Percentiles rank a stretch among this genome's conserved stretches.
Conservation (phyloP, 2,888 invertebrate species). For the Eumacrocentrus americanus region DNA sequence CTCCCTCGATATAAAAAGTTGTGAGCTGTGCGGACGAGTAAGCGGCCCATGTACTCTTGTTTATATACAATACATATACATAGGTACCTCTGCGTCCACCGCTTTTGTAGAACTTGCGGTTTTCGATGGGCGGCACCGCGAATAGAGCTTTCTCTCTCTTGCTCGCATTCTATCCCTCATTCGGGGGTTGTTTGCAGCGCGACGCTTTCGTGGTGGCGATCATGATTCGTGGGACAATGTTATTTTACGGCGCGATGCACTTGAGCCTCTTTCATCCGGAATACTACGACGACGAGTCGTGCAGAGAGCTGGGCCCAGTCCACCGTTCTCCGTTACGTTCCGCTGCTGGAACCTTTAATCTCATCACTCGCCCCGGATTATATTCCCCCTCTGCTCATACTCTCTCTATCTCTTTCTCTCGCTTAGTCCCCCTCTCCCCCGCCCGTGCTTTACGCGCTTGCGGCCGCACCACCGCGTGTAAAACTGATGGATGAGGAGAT, state of each 20-base stretch:
- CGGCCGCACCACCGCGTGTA: conserved; percentile 37
- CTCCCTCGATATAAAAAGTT: conserved; percentile 21
- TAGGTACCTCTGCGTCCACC: conserved; percentile 4
- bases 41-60: conserved; percentile 14
- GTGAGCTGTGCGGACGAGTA: conserved; percentile 6
- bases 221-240: conserved; percentile 57
- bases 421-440: conserved; percentile 21
- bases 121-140: conserved; percentile 23
- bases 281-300: conserved; percentile 38
- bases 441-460: too few species aligned
- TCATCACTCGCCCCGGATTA: conserved; percentile 52
- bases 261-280: conserved; percentile 61
- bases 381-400: conserved; percentile 50
- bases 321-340: conserved; percentile 33
- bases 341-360: conserved; percentile 55
- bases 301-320: conserved; percentile 28
- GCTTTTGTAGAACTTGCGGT: conserved; percentile 24
- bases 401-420: conserved; percentile 26
- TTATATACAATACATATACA: too few species aligned
- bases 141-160: neutral
- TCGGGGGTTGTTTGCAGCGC: conserved; percentile 11
- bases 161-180: conserved; percentile 12
- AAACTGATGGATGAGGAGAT: conserved; percentile 25
- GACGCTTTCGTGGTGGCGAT: conserved; percentile 28
- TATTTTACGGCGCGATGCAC: conserved; percentile 61